These are phyloP conservation scores for Salminus brasiliensis DNA, from an alignment of 2,113 vertebrate genomes.

Conservation along the genomic window DNA sequence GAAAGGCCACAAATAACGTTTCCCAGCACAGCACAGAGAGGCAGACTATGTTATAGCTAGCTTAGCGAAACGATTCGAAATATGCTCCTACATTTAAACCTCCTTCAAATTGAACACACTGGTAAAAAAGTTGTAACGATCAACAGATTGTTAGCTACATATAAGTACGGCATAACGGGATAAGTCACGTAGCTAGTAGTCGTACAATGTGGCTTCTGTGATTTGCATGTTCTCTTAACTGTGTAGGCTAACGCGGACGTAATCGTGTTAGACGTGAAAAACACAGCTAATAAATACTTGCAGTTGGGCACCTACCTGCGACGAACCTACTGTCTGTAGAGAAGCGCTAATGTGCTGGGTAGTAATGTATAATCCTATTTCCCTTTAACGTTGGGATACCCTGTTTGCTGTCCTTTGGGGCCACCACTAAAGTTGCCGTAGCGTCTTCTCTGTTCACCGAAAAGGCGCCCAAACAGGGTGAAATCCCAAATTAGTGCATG, in stretches of 20 bases:
- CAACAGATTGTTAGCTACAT: conserved; percentile 1
- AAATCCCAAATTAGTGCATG: background rate
- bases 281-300: background rate
- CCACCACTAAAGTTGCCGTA: background rate
- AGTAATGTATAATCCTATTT: background rate
- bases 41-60: background rate
- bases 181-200: background rate
- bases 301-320: background rate
- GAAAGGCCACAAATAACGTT: background rate
- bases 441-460: background rate
- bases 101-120: background rate
- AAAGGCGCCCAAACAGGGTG: background rate
- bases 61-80: background rate
- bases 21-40: background rate
- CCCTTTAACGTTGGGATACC: background rate
- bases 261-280: background rate
- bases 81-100: background rate
- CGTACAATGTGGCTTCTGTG: background rate
- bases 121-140: background rate
- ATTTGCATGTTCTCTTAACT: background rate
- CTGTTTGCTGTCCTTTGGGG: too few relatives aligned
- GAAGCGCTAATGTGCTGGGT: background rate
- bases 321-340: background rate
- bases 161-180: background rate
- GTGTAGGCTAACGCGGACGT: background rate